These are phyloP conservation scores for Porphyrio hochstetteri DNA, from an alignment of 2,113 vertebrate species.

Conservation along the genomic window DNA sequence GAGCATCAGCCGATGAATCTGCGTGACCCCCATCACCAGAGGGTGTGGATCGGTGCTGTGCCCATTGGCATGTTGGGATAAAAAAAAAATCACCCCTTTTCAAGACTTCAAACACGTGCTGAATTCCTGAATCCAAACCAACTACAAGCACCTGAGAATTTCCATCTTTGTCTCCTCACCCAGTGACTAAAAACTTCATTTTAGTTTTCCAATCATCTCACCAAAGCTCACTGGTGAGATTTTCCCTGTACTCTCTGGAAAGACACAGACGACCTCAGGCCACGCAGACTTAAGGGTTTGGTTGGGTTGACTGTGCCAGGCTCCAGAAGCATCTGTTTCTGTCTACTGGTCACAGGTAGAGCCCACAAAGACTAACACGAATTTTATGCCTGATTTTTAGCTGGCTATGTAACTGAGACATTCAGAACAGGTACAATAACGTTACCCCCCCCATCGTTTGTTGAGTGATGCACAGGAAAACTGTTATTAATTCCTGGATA, in stretches of 20 bases:
- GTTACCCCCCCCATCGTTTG: neutral
- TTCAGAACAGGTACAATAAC: neutral
- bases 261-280: neutral
- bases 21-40: neutral
- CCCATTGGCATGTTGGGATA: accelerated
- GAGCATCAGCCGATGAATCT: neutral
- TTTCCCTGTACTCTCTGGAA: neutral
- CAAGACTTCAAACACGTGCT: neutral
- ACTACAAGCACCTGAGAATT: neutral
- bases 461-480: neutral
- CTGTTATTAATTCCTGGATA: neutral
- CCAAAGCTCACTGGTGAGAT: neutral
- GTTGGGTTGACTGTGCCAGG: neutral
- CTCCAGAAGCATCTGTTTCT: neutral
- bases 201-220: neutral
- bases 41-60: neutral
- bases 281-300: neutral
- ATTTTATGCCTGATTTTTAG: neutral
- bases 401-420: neutral
- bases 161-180: neutral
- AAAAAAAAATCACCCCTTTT: neutral
- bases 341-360: neutral
- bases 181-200: neutral
- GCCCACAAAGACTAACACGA: neutral
- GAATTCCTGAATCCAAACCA: neutral